Evolutionary conservation across 2,113 vertebrate species (phyloP).

Genomic region (Mixornis gularis): DNA sequence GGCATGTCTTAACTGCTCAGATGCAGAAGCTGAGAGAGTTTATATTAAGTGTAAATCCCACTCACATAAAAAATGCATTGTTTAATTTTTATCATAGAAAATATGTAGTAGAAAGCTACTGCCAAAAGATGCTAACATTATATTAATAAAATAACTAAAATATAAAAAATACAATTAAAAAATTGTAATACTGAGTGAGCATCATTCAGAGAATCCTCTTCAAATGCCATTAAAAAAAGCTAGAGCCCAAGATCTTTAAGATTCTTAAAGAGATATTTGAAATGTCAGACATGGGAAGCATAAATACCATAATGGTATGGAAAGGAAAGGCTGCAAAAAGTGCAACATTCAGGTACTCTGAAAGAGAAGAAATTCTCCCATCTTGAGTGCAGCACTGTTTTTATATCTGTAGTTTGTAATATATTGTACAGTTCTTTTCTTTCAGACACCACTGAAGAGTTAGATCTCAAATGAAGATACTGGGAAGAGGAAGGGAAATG

Average conservation of each 20-base stretch:
- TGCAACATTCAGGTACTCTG: background rate
- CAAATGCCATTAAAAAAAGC: background rate
- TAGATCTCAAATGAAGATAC: background rate
- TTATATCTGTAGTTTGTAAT: background rate
- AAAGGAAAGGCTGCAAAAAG: background rate
- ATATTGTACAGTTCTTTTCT: background rate
- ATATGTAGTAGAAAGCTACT: background rate
- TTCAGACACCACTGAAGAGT: background rate
- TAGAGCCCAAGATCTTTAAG: background rate
- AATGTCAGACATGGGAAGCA: background rate
- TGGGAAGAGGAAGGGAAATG: background rate
- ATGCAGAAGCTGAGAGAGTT: background rate
- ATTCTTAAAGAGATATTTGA: background rate
- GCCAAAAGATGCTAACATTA: background rate
- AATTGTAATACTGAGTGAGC: background rate
- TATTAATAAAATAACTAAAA: background rate
- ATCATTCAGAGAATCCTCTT: background rate
- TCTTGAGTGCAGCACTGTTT: background rate
- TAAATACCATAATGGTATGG: background rate
- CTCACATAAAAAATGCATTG: background rate
- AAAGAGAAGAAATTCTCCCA: background rate
- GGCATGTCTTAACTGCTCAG: background rate
- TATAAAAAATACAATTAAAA: background rate
- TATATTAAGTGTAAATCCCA: background rate
- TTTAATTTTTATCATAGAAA: background rate